Base-by-base conservation (phyloP, 1,140 invertebrate species). In the Kradibia gibbosae region DNA sequence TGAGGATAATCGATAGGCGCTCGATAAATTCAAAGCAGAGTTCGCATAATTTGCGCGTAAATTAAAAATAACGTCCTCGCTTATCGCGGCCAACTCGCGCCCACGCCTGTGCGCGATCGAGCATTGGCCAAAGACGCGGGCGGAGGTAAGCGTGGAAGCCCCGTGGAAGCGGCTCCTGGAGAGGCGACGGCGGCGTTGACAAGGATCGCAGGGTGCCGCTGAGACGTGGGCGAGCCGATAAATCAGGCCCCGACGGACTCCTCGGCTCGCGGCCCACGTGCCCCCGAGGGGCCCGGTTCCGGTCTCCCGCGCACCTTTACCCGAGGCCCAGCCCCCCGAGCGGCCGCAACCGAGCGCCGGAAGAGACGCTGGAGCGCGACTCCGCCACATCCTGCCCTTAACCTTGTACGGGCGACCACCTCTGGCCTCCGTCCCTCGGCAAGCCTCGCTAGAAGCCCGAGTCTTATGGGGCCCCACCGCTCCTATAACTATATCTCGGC, bases 341-440 rank as follows among this genome's bases (percentile, higher is more conserved):
- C 25, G 20, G 25, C 1, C 45, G 70, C 31, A 7, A 11, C 45
- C n/a, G 0, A 28, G 42, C 17, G n/a, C 78, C 78, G 78, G 78
- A 80, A 80, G 78, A 74, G 78, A 80, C 78, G 57, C n/a, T 72
- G 71, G 71, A 80, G 71, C 78, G 71, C 70, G 70, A 73, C 78
- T 80, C 57, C 25, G 42, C 71, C 71, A 74, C 78, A 74, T 80
- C 78, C 78, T 80, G 78, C 57, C 71, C 78, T 80, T 80, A 73
- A 80, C 78, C 78, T 80, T 80, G 42, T 1, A 17, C 48, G 0
- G 4, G 3, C 2, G 25, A n/a, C n/a, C n/a, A n/a, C n/a, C n/a
- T n/a, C 53, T 50, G 36, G 71, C 60, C 72, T 72, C 67, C 77
- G 71, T 28, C 78, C 28, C 25, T 11, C 39, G 42, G 31, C 72